Evolutionary conservation across 2,113 vertebrate species (phyloP).

Genomic region (Tragelaphus strepsiceros): DNA sequence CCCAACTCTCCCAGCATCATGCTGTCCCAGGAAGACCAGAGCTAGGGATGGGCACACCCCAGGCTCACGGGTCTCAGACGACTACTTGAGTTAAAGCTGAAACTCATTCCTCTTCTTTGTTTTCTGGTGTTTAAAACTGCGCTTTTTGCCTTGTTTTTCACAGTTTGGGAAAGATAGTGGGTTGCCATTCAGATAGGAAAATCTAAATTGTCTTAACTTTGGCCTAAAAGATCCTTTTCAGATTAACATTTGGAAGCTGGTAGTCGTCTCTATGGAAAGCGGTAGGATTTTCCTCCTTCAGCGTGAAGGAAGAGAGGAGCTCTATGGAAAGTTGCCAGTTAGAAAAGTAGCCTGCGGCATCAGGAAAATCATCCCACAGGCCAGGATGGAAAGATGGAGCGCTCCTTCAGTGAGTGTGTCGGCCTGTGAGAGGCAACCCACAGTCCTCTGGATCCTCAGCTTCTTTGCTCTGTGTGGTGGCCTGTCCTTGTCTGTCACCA

Average conservation of each 20-base stretch:
- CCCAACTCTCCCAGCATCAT: background rate
- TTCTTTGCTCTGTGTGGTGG: background rate
- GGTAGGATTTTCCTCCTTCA: background rate
- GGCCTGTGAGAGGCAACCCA: background rate
- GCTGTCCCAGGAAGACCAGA: background rate
- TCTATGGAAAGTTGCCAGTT: background rate
- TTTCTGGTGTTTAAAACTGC: background rate
- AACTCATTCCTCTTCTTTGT: background rate
- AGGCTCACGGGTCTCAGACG: background rate
- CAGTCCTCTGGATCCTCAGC: background rate
- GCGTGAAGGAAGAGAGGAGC: background rate
- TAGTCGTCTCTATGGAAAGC: background rate
- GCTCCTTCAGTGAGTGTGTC: background rate
- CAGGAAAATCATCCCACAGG: background rate
- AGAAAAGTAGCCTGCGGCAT: background rate
- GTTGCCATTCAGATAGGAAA: background rate
- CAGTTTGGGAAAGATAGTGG: background rate
- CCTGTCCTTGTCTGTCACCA: background rate
- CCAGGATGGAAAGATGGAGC: background rate
- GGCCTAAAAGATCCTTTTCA: background rate
- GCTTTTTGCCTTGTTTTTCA: background rate
- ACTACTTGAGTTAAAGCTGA: background rate
- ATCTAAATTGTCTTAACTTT: background rate
- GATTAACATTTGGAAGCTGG: slow-evolving; percentile 21
- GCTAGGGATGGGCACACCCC: background rate